phyloP scores from a whole-genome alignment of 2,888 invertebrate species.

The Biston betularia region DNA sequence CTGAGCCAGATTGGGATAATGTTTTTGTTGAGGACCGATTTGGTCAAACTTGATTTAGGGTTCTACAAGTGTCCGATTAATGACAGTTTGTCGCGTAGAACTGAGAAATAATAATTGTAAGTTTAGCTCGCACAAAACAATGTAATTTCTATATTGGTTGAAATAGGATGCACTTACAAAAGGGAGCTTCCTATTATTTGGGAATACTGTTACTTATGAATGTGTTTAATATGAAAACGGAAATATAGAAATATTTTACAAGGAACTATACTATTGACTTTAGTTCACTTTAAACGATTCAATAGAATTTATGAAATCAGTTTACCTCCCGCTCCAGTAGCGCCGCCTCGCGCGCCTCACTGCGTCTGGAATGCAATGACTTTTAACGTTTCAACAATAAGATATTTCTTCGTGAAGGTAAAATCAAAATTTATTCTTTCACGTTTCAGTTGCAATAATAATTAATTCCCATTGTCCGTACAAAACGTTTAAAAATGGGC shows the following conservation, averaged over 20 bases:
- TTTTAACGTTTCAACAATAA: constrained; percentile 11
- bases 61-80: constrained; percentile 20
- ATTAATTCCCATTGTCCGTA: constrained; percentile 14
- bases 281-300: constrained; percentile 9
- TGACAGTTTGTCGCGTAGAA: not conserved
- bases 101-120: not conserved
- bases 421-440: constrained; percentile 8
- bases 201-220: not conserved
- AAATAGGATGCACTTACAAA: not conserved
- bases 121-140: not conserved
- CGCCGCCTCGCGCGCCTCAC: constrained; percentile 1
- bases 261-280: constrained; percentile 8
- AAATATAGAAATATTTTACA: not conserved
- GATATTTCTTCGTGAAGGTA: constrained; percentile 1
- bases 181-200: not conserved
- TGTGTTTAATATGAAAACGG: too few relatives aligned
- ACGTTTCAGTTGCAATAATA: constrained; percentile 16
- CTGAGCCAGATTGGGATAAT: constrained; percentile 32
- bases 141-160: too few relatives aligned
- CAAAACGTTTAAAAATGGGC: constrained; percentile 26
- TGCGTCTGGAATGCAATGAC: constrained; percentile 7
- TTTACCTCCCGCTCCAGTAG: constrained; percentile 2
- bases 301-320: constrained; percentile 17
- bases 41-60: constrained; percentile 25
- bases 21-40: constrained; percentile 28